Percentiles rank a stretch among this genome's conserved stretches.
phyloP scores from a whole-genome alignment of 2,888 invertebrate genomes.

The Cloeon dipterum region DNA sequence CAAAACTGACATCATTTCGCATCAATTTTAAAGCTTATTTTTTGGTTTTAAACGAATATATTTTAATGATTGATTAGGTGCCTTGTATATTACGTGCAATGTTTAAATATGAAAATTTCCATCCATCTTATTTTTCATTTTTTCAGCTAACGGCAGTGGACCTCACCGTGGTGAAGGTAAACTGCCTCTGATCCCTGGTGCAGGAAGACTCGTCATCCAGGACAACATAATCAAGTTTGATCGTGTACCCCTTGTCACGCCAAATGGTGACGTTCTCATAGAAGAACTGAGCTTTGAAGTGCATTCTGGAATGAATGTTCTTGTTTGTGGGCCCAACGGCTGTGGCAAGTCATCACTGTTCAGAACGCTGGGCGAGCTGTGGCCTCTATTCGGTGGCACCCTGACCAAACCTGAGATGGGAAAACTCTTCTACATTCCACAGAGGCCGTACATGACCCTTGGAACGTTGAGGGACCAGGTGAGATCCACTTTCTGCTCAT shows the following conservation, averaged over 20 bases:
- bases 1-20: too few relatives aligned
- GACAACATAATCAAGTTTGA: constrained; percentile 85
- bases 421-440: constrained; percentile 92
- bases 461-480: constrained; percentile 86
- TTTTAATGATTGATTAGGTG: too few relatives aligned
- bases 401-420: constrained; percentile 88
- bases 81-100: too few relatives aligned
- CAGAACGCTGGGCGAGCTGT: constrained; percentile 85
- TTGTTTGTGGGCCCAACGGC: constrained; percentile 97
- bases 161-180: not conserved
- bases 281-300: constrained; percentile 79
- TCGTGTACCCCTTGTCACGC: constrained; percentile 83
- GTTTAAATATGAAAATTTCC: too few relatives aligned
- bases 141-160: constrained; percentile 6
- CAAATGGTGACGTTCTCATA: constrained; percentile 88
- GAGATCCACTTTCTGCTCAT: constrained; percentile 4
- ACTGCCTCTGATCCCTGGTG: constrained; percentile 35
- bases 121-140: constrained; percentile 9
- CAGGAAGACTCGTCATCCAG: constrained; percentile 55
- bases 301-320: constrained; percentile 81
- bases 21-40: too few relatives aligned
- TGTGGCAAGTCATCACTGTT: constrained; percentile 96
- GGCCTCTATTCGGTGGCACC: constrained; percentile 89
- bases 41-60: too few relatives aligned
- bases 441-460: constrained; percentile 93